These are phyloP conservation scores for Scatophagus argus DNA, from an alignment of 2,113 vertebrate genomes.

Conservation along the genomic window DNA sequence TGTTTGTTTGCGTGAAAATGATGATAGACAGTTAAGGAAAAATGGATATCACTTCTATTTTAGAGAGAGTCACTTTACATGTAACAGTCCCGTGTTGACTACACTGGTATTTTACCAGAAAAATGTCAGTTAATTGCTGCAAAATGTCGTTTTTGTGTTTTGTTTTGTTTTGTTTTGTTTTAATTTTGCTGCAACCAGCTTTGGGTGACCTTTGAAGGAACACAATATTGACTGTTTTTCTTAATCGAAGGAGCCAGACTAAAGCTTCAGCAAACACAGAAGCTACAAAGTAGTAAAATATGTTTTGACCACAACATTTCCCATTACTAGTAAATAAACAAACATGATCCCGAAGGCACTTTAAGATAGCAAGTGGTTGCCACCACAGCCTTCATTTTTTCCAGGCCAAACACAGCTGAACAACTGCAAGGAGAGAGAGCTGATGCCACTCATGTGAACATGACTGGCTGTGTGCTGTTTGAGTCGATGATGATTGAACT, in stretches of 20 bases:
- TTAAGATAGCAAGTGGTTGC: too few relatives aligned
- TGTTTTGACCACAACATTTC: not conserved
- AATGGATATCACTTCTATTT: not conserved
- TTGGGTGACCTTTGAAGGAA: slow-evolving; percentile 25
- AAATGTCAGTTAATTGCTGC: not conserved
- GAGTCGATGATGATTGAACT: not conserved
- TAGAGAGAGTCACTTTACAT: not conserved
- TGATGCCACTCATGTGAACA: not conserved
- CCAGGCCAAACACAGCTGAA: not conserved
- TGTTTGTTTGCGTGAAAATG: not conserved
- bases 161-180: too few relatives aligned
- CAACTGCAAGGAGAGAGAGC: not conserved
- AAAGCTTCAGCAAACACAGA: not conserved
- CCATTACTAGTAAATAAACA: not conserved
- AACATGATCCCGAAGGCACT: not conserved
- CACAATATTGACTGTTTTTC: not conserved
- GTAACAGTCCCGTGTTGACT: not conserved
- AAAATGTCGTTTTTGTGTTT: too few relatives aligned
- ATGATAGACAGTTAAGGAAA: not conserved
- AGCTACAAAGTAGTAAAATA: not conserved
- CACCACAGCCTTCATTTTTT: too few relatives aligned
- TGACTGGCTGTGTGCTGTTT: not conserved
- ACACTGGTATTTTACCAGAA: not conserved
- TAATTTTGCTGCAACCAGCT: not conserved
- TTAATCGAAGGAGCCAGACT: slow-evolving; percentile 1